Evolutionary conservation across 1,140 invertebrate species (phyloP).

Genomic region (Conus betulinus): DNA sequence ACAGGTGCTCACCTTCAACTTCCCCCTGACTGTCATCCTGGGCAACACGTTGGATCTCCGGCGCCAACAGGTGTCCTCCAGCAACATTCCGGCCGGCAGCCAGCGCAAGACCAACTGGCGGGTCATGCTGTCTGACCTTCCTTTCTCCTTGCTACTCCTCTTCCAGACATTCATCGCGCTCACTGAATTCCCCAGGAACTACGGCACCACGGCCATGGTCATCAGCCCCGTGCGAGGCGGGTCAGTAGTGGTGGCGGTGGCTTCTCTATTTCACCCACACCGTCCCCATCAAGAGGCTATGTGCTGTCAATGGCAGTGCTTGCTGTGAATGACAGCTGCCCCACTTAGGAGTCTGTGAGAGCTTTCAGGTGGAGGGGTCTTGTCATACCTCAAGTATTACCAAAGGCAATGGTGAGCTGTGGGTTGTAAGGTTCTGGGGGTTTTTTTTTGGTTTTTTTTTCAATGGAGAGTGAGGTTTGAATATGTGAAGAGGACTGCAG

Average conservation of each 20-base stretch:
- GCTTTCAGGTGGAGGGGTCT: not conserved
- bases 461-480: not conserved
- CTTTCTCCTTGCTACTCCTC: slow-evolving; percentile 79
- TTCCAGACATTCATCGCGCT: slow-evolving; percentile 85
- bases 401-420: not conserved
- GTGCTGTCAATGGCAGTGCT: slow-evolving; percentile 17
- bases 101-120: slow-evolving; percentile 15
- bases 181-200: slow-evolving; percentile 86
- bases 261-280: slow-evolving; percentile 38
- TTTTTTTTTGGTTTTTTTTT: not conserved
- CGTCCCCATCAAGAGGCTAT: slow-evolving; percentile 9
- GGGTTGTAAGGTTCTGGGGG: too few relatives aligned
- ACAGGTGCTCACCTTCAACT: slow-evolving; percentile 82
- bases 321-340: not conserved
- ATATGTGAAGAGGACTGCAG: not conserved
- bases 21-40: slow-evolving; percentile 84
- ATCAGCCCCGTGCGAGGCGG: slow-evolving; percentile 88
- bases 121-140: slow-evolving; percentile 44
- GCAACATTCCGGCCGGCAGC: slow-evolving; percentile 17
- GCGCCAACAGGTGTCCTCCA: slow-evolving; percentile 33
- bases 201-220: slow-evolving; percentile 86
- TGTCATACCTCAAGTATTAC: not conserved
- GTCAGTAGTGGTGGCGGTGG: slow-evolving; percentile 83
- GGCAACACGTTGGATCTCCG: slow-evolving; percentile 79
- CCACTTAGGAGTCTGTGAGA: not conserved